Conservation (phyloP, 2,888 invertebrate species). For the Scaptomyza tumidula region DNA sequence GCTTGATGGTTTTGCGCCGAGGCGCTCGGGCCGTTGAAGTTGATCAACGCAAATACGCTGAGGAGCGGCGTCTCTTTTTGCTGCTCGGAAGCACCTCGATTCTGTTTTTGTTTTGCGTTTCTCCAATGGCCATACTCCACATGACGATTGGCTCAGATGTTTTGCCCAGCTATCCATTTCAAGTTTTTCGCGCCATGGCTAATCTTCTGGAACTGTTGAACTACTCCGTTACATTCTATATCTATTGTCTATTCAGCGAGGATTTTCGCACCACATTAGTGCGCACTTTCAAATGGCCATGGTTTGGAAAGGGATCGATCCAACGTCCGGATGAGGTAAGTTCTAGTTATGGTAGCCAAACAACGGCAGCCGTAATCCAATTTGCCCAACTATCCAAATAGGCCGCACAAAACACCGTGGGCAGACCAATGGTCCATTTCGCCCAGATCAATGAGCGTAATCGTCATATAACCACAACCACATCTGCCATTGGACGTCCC, state of each 20-base stretch:
- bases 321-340: constrained; percentile 83
- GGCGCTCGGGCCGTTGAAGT: constrained; percentile 86
- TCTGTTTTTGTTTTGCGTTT: constrained; percentile 88
- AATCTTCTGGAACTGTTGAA: constrained; percentile 91
- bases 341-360: constrained; percentile 49
- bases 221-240: constrained; percentile 91
- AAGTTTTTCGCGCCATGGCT: constrained; percentile 89
- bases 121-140: constrained; percentile 89
- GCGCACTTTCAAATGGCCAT: constrained; percentile 87
- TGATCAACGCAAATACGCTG: constrained; percentile 88
- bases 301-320: constrained; percentile 82
- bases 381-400: constrained; percentile 57
- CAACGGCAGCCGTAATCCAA: constrained; percentile 45
- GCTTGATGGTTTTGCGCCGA: constrained; percentile 88
- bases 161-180: constrained; percentile 87
- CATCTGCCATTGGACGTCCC: constrained; percentile 83
- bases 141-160: constrained; percentile 88
- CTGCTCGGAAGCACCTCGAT: constrained; percentile 88
- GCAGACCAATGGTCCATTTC: constrained; percentile 64
- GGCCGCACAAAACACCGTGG: constrained; percentile 38
- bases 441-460: constrained; percentile 48
- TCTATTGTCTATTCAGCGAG: constrained; percentile 91
- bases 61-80: constrained; percentile 88
- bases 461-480: constrained; percentile 83
- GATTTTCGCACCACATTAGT: constrained; percentile 90